A percentile compares a stretch with the other conserved stretches of the same genome.
phyloP scores from a whole-genome alignment of 2,888 invertebrate species.

The Polietes domitor region DNA sequence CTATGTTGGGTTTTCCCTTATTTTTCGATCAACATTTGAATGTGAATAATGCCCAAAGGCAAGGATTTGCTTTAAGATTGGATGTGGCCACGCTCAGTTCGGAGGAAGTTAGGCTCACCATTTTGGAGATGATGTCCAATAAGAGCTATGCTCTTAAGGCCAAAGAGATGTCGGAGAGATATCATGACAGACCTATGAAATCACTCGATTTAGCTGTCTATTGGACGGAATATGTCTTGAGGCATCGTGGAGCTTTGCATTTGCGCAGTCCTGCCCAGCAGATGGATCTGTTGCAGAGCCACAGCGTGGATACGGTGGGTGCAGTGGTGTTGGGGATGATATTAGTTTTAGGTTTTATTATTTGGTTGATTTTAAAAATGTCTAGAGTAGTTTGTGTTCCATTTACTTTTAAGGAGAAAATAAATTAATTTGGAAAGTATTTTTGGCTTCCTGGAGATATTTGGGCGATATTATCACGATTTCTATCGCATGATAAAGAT shows the following conservation, averaged over 20 bases:
- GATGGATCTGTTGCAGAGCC: conserved; percentile 71
- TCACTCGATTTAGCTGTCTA: conserved; percentile 76
- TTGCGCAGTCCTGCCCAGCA: conserved; percentile 71
- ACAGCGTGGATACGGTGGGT: conserved; percentile 74
- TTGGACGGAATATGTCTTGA: conserved; percentile 77
- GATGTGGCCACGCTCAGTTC: conserved; percentile 2
- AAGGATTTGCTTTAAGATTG: conserved; percentile 45
- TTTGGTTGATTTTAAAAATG: conserved; percentile 46
- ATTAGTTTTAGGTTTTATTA: background rate
- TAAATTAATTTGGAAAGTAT: too few species aligned
- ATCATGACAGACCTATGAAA: conserved; percentile 75
- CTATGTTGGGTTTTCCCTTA: conserved; percentile 80
- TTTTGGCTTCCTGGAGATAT: too few species aligned
- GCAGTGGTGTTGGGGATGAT: conserved; percentile 55
- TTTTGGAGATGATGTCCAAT: conserved; percentile 70
- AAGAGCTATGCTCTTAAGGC: conserved; percentile 65
- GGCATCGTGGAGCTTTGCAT: conserved; percentile 76
- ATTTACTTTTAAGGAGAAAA: conserved; percentile 15
- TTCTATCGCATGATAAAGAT: too few species aligned
- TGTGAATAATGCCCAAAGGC: conserved; percentile 74
- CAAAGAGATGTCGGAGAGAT: conserved; percentile 70
- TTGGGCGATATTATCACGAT: too few species aligned
- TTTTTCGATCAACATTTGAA: conserved; percentile 81
- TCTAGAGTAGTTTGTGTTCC: background rate
- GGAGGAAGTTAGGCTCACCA: background rate